Conservation (phyloP, 2,888 invertebrate species). For the Lymantria monacha region DNA sequence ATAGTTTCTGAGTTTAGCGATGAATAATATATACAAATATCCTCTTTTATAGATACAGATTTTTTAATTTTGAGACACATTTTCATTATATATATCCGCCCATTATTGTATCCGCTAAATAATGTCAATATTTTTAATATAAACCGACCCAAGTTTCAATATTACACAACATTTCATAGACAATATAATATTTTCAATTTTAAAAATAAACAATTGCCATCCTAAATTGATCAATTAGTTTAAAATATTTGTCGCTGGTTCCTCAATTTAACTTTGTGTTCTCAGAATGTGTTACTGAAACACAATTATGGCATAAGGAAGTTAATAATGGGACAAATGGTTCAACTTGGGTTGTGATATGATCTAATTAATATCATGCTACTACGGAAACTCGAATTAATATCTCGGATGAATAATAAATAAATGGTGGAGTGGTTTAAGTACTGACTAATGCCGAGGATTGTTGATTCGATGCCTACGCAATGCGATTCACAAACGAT, state of each 20-base stretch:
- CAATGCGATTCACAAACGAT: no score
- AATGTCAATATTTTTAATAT: slow-evolving; percentile 11
- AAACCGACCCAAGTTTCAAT: background rate
- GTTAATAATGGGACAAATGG: slow-evolving; percentile 35
- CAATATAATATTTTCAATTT: background rate
- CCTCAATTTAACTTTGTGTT: slow-evolving; percentile 2
- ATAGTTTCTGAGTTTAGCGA: no score
- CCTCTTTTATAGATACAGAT: background rate
- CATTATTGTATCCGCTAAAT: slow-evolving; percentile 3
- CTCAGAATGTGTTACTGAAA: slow-evolving; percentile 13
- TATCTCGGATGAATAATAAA: background rate
- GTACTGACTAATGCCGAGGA: no score
- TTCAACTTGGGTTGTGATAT: slow-evolving; percentile 30
- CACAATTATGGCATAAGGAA: slow-evolving; percentile 44
- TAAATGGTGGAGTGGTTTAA: no score
- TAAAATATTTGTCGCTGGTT: background rate
- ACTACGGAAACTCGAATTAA: slow-evolving; percentile 16
- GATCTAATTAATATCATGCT: slow-evolving; percentile 46
- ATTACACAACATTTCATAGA: background rate
- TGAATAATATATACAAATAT: no score
- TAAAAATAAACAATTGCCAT: background rate
- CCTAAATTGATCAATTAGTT: slow-evolving; percentile 2
- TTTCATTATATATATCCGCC: slow-evolving; percentile 1
- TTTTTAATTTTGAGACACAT: background rate
- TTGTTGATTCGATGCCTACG: no score